Conservation (phyloP, 2,888 invertebrate genomes). For the Lasioglossum calceatum region DNA sequence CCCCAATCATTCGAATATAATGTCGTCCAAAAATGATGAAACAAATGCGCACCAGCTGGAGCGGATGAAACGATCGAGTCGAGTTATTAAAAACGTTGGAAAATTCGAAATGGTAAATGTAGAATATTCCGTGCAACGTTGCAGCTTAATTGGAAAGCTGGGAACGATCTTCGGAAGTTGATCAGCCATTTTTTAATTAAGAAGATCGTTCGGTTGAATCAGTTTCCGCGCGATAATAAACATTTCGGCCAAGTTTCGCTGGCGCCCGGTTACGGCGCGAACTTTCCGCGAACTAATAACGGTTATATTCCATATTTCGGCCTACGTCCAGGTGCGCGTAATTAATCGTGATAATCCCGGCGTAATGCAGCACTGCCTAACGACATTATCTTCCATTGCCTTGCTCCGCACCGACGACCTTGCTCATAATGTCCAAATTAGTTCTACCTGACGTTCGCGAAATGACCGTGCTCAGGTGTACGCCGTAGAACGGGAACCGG, state of each 20-base stretch:
- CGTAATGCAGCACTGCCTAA: constrained; percentile 67
- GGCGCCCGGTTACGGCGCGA: constrained; percentile 1
- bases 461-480: constrained; percentile 61
- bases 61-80: neutral
- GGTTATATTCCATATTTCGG: constrained; percentile 55
- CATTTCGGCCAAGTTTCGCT: neutral
- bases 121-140: neutral
- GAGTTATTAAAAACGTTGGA: neutral
- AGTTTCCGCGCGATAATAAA: neutral
- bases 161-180: neutral
- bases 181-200: neutral
- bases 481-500: constrained; percentile 22
- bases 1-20: too few species aligned
- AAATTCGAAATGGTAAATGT: neutral
- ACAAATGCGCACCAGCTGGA: too few species aligned
- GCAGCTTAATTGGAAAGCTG: neutral
- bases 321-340: constrained; percentile 64
- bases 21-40: neutral
- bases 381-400: constrained; percentile 70
- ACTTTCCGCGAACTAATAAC: constrained; percentile 36
- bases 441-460: constrained; percentile 61
- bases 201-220: neutral
- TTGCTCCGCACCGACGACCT: constrained; percentile 61
- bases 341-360: constrained; percentile 68
- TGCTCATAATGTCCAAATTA: constrained; percentile 71